Evolutionary conservation across 1,140 invertebrate species (phyloP).

Genomic region (Lasioglossum albipes): DNA sequence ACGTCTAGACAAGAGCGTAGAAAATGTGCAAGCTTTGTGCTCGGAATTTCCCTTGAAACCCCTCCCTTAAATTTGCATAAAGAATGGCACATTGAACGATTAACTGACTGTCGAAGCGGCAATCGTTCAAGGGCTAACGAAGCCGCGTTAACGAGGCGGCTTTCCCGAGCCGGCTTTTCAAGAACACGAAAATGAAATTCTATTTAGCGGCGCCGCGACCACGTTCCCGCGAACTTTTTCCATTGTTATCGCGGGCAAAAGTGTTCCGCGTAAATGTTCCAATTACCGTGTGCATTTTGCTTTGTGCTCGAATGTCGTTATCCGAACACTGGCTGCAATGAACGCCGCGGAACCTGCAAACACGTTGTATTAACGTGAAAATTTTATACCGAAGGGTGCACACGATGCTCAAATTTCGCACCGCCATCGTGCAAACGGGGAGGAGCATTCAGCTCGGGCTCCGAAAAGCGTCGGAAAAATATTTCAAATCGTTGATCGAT

Average conservation of each 20-base stretch:
- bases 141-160: slow-evolving; percentile 13
- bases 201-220: background rate
- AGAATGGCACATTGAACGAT: background rate
- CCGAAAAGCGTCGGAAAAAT: no score
- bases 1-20: no score
- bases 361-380: background rate
- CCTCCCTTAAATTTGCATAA: no score
- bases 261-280: slow-evolving; percentile 3
- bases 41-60: no score
- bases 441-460: no score
- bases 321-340: background rate
- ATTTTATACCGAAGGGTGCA: background rate
- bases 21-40: no score
- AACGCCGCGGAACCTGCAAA: background rate
- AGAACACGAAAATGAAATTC: slow-evolving; percentile 23
- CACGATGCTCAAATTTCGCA: background rate
- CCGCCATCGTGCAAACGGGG: background rate
- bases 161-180: background rate
- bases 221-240: background rate
- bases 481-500: no score
- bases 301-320: background rate
- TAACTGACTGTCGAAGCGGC: background rate
- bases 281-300: slow-evolving; percentile 10
- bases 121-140: slow-evolving; percentile 6
- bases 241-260: slow-evolving; percentile 2